These are phyloP conservation scores for Xestia rhomboidea DNA, from an alignment of 2,888 invertebrate genomes.

Conservation along the genomic window DNA sequence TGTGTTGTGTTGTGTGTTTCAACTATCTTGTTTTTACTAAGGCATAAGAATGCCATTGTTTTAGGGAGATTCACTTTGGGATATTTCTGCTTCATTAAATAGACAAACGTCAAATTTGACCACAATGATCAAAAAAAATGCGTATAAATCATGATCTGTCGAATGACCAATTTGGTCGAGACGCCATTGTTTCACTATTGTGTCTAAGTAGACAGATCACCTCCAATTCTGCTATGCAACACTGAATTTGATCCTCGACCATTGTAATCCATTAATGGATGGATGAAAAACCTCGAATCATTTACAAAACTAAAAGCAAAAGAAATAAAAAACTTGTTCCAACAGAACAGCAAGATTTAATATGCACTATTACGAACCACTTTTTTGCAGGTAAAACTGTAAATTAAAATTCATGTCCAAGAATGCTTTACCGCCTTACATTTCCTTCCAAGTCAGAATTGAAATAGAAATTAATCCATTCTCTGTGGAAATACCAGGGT, in stretches of 20 bases:
- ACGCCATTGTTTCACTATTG: no score
- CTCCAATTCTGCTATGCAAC: not conserved
- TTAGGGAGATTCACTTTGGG: no score
- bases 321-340: not conserved
- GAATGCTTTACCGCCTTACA: constrained; percentile 41
- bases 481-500: constrained; percentile 42
- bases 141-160: no score
- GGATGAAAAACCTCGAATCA: not conserved
- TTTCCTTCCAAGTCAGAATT: constrained; percentile 46
- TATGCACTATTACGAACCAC: constrained; percentile 10
- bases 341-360: constrained; percentile 14
- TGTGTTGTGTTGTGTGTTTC: no score
- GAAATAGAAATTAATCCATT: constrained; percentile 59
- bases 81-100: no score
- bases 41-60: no score
- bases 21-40: no score
- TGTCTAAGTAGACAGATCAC: no score
- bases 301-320: not conserved
- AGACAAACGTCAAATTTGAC: no score
- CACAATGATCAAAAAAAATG: no score
- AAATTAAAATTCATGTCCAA: constrained; percentile 23
- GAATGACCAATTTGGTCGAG: no score
- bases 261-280: not conserved
- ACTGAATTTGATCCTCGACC: not conserved
- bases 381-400: constrained; percentile 21